A percentile compares a stretch with the other conserved stretches of the same genome.
These are phyloP conservation scores for Pteria penguin DNA, from an alignment of 2,888 invertebrate genomes.

Conservation along the genomic window DNA sequence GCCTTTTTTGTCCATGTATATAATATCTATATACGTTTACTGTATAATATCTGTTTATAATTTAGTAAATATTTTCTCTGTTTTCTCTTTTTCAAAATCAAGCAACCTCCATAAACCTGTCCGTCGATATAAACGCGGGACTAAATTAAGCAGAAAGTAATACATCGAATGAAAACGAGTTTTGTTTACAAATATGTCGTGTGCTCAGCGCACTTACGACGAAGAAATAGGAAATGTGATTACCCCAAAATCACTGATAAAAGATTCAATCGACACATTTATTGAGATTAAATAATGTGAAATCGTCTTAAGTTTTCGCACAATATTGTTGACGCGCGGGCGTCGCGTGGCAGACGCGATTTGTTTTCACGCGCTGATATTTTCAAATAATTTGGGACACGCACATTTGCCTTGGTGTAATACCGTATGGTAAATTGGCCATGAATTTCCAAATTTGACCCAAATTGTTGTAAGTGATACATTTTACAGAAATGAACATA, in stretches of 20 bases:
- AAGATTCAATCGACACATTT: not conserved
- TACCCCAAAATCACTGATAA: not conserved
- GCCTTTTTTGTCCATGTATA: no score
- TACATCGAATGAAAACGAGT: no score
- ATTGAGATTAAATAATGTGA: not conserved
- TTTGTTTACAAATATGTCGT: no score
- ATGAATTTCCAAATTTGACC: not conserved
- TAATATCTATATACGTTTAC: no score
- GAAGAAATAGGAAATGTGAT: not conserved
- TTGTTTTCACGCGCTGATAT: not conserved
- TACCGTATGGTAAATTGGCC: conserved; percentile 21
- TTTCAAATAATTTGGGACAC: conserved; percentile 11
- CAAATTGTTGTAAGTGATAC: conserved; percentile 17
- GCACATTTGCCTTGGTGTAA: not conserved
- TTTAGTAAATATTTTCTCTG: no score
- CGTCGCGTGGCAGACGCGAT: not conserved
- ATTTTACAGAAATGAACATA: conserved; percentile 9
- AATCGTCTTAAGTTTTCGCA: conserved; percentile 18
- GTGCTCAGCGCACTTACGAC: no score
- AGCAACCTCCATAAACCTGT: no score
- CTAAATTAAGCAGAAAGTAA: no score
- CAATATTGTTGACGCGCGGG: conserved; percentile 9
- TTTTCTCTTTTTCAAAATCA: no score
- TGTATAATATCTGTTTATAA: no score
- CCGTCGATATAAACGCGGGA: no score